Evolutionary conservation across 2,797 vertebrate species (phyloP), one percentile per base, ranked within the genome.

Genomic region (Galagoides demidoff): DNA sequence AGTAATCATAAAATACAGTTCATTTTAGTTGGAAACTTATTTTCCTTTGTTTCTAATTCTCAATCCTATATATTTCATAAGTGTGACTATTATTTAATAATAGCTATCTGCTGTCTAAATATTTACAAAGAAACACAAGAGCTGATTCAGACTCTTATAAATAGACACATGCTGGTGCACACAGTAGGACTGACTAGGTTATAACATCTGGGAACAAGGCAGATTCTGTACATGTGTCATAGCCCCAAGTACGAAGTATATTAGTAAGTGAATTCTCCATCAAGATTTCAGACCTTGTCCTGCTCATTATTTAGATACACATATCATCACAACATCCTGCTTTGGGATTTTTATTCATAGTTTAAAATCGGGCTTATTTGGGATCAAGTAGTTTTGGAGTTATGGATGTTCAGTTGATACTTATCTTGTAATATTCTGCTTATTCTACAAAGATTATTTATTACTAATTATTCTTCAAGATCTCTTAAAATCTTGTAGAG

Each of bases 351-450:
- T 77, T n/a, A 73, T 39, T 49, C 29, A 83, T 73, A 90, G 52
- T 84, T 82, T 91, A 83, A 88, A 7, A 77, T 61, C 5, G 76
- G 17, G 70, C 66, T 92, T 91, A 93, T 93, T 83, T 70, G 8
- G n/a, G 12, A 49, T 2, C 57, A 90, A 73, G 12, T 8, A 49
- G 31, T 89, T 71, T 22, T 59, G 27, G 16, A 74, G 17, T 70
- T 66, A 59, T 29, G 55, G 25, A 66, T 88, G 7, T 45, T 68
- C 61, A 74, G 10, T 27, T 81, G n/a, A 49, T 31, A 68, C 3
- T 52, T 85, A 52, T 6, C 19, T 34, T 55, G 10, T 23, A 52
- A 66, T 55, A 57, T 31, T 82, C 13, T 59, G 25, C 68, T 76
- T 17, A 92, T 82, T 85, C 19, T 81, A 29, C 9, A 14, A 85